Evolutionary conservation across 2,888 invertebrate species (phyloP), one percentile per base, ranked within the genome.

Genomic region (Seira sanloemensis): DNA sequence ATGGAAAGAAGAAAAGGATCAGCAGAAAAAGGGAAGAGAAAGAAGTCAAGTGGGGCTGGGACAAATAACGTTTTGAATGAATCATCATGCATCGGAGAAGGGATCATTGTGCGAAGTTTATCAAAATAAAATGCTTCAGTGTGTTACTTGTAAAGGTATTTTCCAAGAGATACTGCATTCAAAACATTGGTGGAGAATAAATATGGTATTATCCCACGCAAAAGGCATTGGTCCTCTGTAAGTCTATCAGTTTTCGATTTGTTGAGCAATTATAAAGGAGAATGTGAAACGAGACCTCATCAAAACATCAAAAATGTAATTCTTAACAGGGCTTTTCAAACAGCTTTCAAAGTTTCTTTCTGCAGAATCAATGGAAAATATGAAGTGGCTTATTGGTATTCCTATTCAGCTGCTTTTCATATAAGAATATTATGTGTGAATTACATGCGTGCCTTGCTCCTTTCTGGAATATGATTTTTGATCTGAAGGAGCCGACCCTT

Each of bases 221-320:
- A 50, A 16, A n/a, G n/a, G n/a, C n/a, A n/a, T n/a, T n/a, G n/a
- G 16, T 50, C 1, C 16, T 7, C 50, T 50, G 50, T 50, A 50
- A 87, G 86, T 88, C 86, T 85, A 88, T 88, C 85, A 79, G 81
- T 88, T 88, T 88, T 86, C 87, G 86, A 88, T 88, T 88, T 86
- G 86, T 86, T 86, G 85, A 66, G 69, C 73, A 83, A 26, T 79
- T 71, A 83, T 79, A 83, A 82, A 75, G 65, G 46, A 23, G 37
- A 46, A 21, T 25, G 19, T 19, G 2, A 65, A 27, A 65, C 21
- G 24, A 65, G 37, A 24, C 7, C 23, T 18, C n/a, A 54, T 24
- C 72, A 37, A 25, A 72, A 25, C 9, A 0, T 18, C n/a, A 27
- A 24, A 54, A 50, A 23, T 23, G 46, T 71, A 21, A 2, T 2